Conservation (phyloP, 2,113 vertebrate genomes). For the Spea bombifrons region DNA sequence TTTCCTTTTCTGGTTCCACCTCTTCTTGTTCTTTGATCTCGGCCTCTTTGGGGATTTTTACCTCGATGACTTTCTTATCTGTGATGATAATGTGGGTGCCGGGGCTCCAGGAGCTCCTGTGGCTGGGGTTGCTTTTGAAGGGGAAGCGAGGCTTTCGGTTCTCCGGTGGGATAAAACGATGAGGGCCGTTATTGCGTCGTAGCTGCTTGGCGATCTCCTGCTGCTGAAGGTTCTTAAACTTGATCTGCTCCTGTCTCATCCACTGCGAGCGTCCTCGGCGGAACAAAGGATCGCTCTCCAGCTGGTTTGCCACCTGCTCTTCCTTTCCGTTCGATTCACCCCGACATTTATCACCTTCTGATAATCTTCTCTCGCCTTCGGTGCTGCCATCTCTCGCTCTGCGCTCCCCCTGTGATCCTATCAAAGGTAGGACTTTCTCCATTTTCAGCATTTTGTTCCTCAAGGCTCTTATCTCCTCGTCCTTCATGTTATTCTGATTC, state of each 20-base stretch:
- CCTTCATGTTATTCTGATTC: constrained; percentile 96
- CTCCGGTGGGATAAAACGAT: constrained; percentile 93
- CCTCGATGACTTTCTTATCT: constrained; percentile 88
- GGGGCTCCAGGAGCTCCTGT: constrained; percentile 94
- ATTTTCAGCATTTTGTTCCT: constrained; percentile 97
- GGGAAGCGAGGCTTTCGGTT: constrained; percentile 96
- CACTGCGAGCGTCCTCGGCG: constrained; percentile 80
- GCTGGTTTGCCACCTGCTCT: constrained; percentile 66
- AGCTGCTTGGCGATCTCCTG: constrained; percentile 94
- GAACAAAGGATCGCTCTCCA: constrained; percentile 76
- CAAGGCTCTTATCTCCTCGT: constrained; percentile 91
- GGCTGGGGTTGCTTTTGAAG: constrained; percentile 93
- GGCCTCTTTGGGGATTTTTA: constrained; percentile 90
- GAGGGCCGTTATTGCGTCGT: constrained; percentile 81
- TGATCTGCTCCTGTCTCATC: constrained; percentile 92
- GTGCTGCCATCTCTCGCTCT: constrained; percentile 54
- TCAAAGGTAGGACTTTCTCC: constrained; percentile 93
- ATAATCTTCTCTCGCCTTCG: constrained; percentile 32
- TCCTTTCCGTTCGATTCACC: constrained; percentile 65
- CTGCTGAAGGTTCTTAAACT: constrained; percentile 91
- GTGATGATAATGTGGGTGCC: constrained; percentile 98
- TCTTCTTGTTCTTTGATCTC: constrained; percentile 65
- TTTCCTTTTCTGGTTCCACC: constrained; percentile 64
- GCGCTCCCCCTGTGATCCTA: constrained; percentile 72
- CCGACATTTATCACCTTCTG: constrained; percentile 32